Conservation (phyloP, 2,797 vertebrate species). For the Parauchenoglanis punctatus region DNA sequence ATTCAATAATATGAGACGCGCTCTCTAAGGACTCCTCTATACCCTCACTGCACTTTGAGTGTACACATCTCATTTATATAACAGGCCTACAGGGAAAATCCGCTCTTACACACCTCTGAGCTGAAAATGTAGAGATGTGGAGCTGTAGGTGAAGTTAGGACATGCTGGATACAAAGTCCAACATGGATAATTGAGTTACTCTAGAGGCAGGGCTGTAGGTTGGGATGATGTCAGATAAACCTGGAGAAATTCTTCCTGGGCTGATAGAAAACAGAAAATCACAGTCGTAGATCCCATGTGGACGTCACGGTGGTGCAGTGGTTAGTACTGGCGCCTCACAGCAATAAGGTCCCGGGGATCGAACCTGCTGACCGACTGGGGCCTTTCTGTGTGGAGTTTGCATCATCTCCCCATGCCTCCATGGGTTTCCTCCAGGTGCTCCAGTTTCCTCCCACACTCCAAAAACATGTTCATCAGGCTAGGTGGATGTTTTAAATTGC, state of each 20-base stretch:
- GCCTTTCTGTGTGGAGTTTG: too few species aligned
- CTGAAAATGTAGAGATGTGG: not conserved
- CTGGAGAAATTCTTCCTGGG: not conserved
- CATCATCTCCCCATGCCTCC: too few species aligned
- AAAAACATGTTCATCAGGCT: too few species aligned
- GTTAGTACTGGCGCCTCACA: too few species aligned
- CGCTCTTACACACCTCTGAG: not conserved
- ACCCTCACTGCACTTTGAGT: slow-evolving; percentile 10
- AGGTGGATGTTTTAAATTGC: too few species aligned
- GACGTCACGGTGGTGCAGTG: too few species aligned
- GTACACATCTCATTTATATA: not conserved
- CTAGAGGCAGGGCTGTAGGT: not conserved
- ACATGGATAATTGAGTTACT: not conserved
- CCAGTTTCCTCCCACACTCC: too few species aligned
- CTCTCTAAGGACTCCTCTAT: slow-evolving; percentile 14
- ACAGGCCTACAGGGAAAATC: not conserved
- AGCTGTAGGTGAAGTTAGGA: not conserved
- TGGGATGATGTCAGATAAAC: not conserved
- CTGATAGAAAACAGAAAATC: not conserved
- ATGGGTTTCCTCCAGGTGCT: too few species aligned
- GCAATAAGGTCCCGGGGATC: too few species aligned
- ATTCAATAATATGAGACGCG: slow-evolving; percentile 31
- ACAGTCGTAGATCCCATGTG: not conserved
- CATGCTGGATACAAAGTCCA: slow-evolving; percentile 1
- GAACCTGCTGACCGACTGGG: too few species aligned